phyloP scores from a whole-genome alignment of 1,140 invertebrate species.

The Hypothenemus hampei region DNA sequence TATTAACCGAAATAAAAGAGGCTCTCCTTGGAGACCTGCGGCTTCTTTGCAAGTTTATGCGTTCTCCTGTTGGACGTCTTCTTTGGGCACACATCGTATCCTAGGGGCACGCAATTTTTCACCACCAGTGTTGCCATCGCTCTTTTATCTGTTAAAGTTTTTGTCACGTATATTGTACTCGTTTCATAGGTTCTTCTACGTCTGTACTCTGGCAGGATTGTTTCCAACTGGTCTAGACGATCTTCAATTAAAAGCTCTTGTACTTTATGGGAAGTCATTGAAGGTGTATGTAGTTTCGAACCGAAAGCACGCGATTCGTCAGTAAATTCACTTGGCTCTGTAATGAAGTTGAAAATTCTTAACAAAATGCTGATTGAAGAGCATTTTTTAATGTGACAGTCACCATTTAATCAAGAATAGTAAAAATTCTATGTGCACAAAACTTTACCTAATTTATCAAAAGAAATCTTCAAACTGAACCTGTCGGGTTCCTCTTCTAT shows the following conservation, averaged over 20 bases:
- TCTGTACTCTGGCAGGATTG: conserved; percentile 41
- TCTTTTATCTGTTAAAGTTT: conserved; percentile 34
- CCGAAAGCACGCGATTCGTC: conserved; percentile 5
- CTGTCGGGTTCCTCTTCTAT: conserved; percentile 1
- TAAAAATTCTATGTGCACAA: background rate
- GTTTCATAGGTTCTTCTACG: conserved; percentile 39
- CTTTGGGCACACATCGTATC: conserved; percentile 32
- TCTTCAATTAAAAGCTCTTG: conserved; percentile 42
- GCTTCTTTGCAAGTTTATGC: conserved; percentile 31
- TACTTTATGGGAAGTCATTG: conserved; percentile 26
- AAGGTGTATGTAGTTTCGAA: conserved; percentile 27
- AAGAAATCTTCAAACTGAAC: conserved; percentile 17
- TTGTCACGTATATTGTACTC: conserved; percentile 41
- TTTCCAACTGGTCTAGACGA: conserved; percentile 40
- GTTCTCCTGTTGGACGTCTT: conserved; percentile 33
- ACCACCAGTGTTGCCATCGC: conserved; percentile 40
- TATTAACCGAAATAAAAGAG: conserved; percentile 18
- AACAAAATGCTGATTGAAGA: background rate
- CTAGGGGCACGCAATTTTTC: conserved; percentile 42
- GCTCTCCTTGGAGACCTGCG: conserved; percentile 13
- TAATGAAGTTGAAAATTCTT: background rate
- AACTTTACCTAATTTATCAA: conserved; percentile 14
- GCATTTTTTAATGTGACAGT: background rate
- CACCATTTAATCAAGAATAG: background rate
- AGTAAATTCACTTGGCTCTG: conserved; percentile 12